Percentiles rank a stretch among this genome's conserved stretches.
Evolutionary conservation across 2,113 vertebrate genomes (phyloP).

Genomic region (Edolisoma coerulescens): DNA sequence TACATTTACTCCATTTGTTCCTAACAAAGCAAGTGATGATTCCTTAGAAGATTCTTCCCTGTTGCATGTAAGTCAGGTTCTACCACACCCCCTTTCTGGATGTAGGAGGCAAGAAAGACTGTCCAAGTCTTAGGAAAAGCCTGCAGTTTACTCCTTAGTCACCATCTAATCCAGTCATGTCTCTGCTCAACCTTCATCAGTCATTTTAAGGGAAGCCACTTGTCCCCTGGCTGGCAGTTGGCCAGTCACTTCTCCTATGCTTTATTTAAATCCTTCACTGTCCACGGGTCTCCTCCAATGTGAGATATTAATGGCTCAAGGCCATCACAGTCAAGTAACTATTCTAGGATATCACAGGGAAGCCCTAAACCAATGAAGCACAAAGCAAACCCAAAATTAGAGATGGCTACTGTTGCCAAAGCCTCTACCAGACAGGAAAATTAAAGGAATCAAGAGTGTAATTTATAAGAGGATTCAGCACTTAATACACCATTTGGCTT

Average conservation of each 20-base stretch:
- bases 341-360: conserved; percentile 41
- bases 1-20: not conserved
- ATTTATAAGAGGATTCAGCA: not conserved
- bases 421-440: not conserved
- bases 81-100: not conserved
- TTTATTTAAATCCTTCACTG: conserved; percentile 45
- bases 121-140: not conserved
- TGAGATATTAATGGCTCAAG: conserved; percentile 31
- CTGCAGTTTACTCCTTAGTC: not conserved
- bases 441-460: not conserved
- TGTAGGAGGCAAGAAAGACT: not conserved
- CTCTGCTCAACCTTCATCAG: conserved; percentile 4
- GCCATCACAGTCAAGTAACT: conserved; percentile 16
- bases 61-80: not conserved
- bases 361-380: not conserved
- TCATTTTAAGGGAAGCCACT: conserved; percentile 51
- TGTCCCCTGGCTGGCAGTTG: conserved; percentile 7
- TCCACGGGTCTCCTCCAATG: not conserved
- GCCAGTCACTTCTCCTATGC: conserved; percentile 14
- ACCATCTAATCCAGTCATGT: conserved; percentile 19
- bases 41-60: not conserved
- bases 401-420: not conserved
- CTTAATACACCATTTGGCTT: not conserved
- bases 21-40: not conserved
- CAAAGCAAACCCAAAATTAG: not conserved